A percentile compares a stretch with the other conserved stretches of the same genome.
These are phyloP conservation scores for Physella acuta DNA, from an alignment of 1,140 invertebrate genomes.

Conservation along the genomic window DNA sequence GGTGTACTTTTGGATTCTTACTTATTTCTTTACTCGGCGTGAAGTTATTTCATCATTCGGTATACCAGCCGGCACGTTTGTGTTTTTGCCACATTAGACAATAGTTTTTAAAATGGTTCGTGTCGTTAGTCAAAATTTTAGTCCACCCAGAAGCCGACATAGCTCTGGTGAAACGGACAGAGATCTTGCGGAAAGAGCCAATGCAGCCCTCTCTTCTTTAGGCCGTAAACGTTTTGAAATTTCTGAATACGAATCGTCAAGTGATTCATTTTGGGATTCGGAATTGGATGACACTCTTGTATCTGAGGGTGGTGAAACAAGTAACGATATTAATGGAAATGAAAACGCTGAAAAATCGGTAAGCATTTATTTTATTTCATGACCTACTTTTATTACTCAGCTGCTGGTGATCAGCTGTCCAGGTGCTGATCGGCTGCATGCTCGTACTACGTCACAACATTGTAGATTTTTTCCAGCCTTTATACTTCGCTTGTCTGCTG, in stretches of 20 bases:
- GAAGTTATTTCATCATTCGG: background rate
- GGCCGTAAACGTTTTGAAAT: conserved; percentile 19
- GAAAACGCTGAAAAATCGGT: conserved; percentile 19
- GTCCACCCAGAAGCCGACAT: conserved; percentile 40
- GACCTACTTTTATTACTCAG: conserved; percentile 31
- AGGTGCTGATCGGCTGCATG: conserved; percentile 20
- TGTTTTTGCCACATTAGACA: no score
- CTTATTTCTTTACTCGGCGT: background rate
- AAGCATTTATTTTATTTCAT: conserved; percentile 20
- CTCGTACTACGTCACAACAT: conserved; percentile 16
- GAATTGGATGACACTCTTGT: conserved; percentile 27
- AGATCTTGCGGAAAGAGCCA: conserved; percentile 33
- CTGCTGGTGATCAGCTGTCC: conserved; percentile 33
- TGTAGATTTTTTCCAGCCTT: no score
- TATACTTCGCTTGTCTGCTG: no score
- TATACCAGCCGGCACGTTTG: background rate
- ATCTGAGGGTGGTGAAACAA: background rate
- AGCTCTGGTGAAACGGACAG: conserved; percentile 42
- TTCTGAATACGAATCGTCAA: conserved; percentile 31
- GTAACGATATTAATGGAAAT: conserved; percentile 10
- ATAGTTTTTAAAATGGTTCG: conserved; percentile 41
- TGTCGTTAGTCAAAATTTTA: conserved; percentile 41
- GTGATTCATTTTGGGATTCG: conserved; percentile 36
- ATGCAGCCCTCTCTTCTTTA: conserved; percentile 16
- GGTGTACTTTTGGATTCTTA: conserved; percentile 2